Percentiles rank a stretch among this genome's conserved stretches.
phyloP scores from a whole-genome alignment of 2,888 invertebrate genomes.

The Vannuccia rotundouncinata region DNA sequence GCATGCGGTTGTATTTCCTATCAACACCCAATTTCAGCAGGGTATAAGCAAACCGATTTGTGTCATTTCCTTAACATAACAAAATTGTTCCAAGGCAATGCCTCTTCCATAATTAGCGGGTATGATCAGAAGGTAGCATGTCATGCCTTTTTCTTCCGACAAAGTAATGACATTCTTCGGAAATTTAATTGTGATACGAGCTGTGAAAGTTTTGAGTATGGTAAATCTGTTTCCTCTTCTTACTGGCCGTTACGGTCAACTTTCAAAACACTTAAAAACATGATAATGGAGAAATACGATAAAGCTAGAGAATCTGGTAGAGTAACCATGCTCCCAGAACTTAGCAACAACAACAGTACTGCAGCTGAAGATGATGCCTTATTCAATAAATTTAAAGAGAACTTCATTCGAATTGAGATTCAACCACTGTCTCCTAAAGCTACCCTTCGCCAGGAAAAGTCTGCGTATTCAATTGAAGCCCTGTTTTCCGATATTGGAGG shows the following conservation, averaged over 20 bases:
- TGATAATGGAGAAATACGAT: not conserved
- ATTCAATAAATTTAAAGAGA: not conserved
- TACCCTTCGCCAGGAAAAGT: not conserved
- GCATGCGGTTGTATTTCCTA: not conserved
- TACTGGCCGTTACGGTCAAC: not conserved
- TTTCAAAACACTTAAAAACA: not conserved
- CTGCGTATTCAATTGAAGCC: not conserved
- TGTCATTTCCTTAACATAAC: not conserved
- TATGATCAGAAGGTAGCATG: not conserved
- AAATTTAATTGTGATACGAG: not conserved
- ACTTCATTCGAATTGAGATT: not conserved
- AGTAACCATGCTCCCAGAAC: not conserved
- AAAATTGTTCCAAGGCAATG: not conserved
- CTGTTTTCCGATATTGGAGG: not conserved
- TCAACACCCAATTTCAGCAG: not conserved
- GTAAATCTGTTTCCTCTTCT: not conserved
- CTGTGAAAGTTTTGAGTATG: not conserved
- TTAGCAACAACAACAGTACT: not conserved
- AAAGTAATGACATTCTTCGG: not conserved
- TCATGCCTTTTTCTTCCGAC: not conserved
- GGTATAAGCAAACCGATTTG: not conserved
- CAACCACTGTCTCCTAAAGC: not conserved
- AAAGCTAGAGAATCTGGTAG: not conserved
- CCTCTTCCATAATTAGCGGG: not conserved
- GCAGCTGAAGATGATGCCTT: not conserved